Conservation (phyloP, 2,113 vertebrate species). For the Anolis carolinensis region DNA sequence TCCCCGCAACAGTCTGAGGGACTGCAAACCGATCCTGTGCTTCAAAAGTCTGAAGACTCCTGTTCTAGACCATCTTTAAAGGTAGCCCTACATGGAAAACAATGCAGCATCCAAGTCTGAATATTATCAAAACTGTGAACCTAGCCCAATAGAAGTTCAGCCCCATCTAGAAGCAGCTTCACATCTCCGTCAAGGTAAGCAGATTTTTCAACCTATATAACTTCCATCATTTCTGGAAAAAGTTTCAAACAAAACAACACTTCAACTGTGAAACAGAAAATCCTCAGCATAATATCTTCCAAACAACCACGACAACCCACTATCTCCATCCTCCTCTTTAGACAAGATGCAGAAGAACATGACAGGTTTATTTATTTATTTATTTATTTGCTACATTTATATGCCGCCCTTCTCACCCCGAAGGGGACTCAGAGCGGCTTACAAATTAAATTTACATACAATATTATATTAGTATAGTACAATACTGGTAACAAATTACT, state of each 20-base stretch:
- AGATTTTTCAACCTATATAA: not conserved
- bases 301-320: not conserved
- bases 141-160: not conserved
- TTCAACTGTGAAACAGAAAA: not conserved
- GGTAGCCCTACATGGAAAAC: not conserved
- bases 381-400: no score
- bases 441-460: no score
- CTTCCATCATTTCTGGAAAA: not conserved
- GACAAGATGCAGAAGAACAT: not conserved
- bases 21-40: no score
- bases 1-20: no score
- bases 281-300: not conserved
- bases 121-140: not conserved
- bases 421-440: no score
- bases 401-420: no score
- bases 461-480: no score
- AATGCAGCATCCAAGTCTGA: not conserved
- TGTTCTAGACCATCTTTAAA: no score
- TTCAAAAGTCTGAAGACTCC: no score
- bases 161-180: not conserved
- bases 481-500: no score
- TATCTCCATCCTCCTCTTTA: not conserved
- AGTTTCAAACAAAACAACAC: no score
- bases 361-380: no score
- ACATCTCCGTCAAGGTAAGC: not conserved